Evolutionary conservation across 2,797 vertebrate genomes (phyloP).

Genomic region (Anguilla megastoma): DNA sequence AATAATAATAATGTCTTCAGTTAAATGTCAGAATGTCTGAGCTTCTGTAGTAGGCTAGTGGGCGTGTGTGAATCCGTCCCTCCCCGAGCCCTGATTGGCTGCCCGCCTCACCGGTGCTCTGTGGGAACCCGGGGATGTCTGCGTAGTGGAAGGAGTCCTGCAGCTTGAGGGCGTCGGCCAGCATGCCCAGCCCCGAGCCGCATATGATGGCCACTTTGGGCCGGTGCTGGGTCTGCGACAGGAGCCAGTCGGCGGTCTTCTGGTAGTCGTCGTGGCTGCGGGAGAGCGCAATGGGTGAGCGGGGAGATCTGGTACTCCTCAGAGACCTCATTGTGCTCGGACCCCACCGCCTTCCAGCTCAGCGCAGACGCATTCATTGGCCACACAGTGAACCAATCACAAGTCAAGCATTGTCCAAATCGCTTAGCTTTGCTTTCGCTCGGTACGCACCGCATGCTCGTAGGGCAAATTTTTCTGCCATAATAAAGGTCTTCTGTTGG

Average conservation of each 20-base stretch:
- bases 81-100: not conserved
- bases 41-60: not conserved
- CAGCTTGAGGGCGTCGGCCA: slow-evolving; percentile 72
- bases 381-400: not conserved
- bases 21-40: not conserved
- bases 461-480: not conserved
- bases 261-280: slow-evolving; percentile 75
- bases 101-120: slow-evolving; percentile 74
- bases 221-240: slow-evolving; percentile 71
- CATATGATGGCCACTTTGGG: slow-evolving; percentile 81
- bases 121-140: slow-evolving; percentile 80
- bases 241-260: slow-evolving; percentile 77
- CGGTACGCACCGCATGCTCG: not conserved
- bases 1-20: not conserved
- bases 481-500: slow-evolving; percentile 8
- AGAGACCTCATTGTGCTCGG: not conserved
- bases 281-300: not conserved
- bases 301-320: not conserved
- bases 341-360: not conserved
- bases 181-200: slow-evolving; percentile 77
- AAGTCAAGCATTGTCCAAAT: not conserved
- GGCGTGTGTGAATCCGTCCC: not conserved
- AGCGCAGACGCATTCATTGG: not conserved
- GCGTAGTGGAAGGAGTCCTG: slow-evolving; percentile 73
- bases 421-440: not conserved